A percentile compares a stretch with the other conserved stretches of the same genome.
These are phyloP conservation scores for Lindbergichthys nudifrons DNA, from an alignment of 2,797 vertebrate genomes.

Conservation along the genomic window DNA sequence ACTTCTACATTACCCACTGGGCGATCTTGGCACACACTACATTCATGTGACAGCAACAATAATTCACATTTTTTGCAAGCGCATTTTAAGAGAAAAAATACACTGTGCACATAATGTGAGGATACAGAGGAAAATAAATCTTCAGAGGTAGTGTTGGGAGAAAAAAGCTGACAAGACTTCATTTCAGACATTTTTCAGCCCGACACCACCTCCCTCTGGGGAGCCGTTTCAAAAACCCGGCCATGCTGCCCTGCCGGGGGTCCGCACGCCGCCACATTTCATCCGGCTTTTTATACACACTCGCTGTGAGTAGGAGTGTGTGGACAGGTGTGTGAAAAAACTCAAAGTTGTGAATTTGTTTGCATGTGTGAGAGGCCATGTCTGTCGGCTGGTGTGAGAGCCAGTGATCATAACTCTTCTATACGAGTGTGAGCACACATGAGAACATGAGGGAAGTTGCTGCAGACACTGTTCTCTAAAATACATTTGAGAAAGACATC, in stretches of 20 bases:
- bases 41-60: slow-evolving; percentile 33
- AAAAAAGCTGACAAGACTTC: slow-evolving; percentile 16
- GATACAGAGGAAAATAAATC: slow-evolving; percentile 36
- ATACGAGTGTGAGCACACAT: neutral
- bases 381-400: slow-evolving; percentile 17
- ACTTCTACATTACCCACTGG: slow-evolving; percentile 18
- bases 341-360: slow-evolving; percentile 33
- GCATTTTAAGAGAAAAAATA: slow-evolving; percentile 32
- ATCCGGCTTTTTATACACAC: slow-evolving; percentile 47
- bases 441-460: neutral
- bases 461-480: slow-evolving; percentile 2
- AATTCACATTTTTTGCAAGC: slow-evolving; percentile 53
- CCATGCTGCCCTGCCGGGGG: slow-evolving; percentile 30
- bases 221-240: neutral
- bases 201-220: slow-evolving; percentile 35
- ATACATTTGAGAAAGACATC: rapidly evolving
- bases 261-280: slow-evolving; percentile 42
- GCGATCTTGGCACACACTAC: slow-evolving; percentile 26
- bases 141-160: slow-evolving; percentile 13
- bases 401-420: slow-evolving; percentile 9
- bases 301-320: slow-evolving; percentile 8
- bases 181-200: slow-evolving; percentile 39
- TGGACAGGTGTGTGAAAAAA: slow-evolving; percentile 30
- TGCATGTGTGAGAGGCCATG: slow-evolving; percentile 30
- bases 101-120: slow-evolving; percentile 31